Evolutionary conservation across 2,888 invertebrate species (phyloP).

Genomic region (Hyles lineata): DNA sequence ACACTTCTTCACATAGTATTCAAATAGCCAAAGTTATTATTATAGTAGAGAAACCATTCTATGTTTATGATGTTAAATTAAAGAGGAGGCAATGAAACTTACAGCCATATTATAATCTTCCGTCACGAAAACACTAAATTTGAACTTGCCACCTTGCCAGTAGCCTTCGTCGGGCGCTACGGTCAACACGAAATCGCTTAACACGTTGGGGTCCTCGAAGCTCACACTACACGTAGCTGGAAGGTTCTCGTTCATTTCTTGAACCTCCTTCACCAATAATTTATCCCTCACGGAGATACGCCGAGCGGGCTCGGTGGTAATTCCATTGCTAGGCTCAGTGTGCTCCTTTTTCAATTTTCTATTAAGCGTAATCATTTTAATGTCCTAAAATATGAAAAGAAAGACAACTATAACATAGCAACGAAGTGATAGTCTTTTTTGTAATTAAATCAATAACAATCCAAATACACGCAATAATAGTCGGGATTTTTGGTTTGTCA

Average conservation of each 20-base stretch:
- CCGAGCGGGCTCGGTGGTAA: conserved; percentile 72
- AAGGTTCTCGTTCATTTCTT: conserved; percentile 94
- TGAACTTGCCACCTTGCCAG: conserved; percentile 95
- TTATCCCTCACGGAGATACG: conserved; percentile 92
- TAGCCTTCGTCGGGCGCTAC: conserved; percentile 94
- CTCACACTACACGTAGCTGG: conserved; percentile 91
- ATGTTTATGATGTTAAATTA: no score
- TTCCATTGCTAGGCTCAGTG: conserved; percentile 71
- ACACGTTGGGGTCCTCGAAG: conserved; percentile 92
- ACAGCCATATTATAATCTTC: conserved; percentile 99
- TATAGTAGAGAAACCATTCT: no score
- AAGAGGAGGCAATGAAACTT: conserved; percentile 66
- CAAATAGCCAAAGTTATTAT: no score
- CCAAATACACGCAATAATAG: conserved; percentile 32
- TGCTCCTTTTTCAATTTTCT: conserved; percentile 88
- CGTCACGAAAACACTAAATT: conserved; percentile 93
- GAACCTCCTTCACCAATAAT: conserved; percentile 91
- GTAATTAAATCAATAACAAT: conserved; percentile 31
- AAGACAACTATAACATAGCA: conserved; percentile 53
- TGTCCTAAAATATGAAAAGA: conserved; percentile 39
- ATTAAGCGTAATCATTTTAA: conserved; percentile 89
- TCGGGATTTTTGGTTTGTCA: conserved; percentile 14
- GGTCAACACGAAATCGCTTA: conserved; percentile 91
- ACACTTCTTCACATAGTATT: no score
- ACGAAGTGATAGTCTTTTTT: conserved; percentile 38